Percentiles rank a stretch among this genome's conserved stretches.
phyloP scores from a whole-genome alignment of 2,888 invertebrate species.

The Eretmocerus hayati region DNA sequence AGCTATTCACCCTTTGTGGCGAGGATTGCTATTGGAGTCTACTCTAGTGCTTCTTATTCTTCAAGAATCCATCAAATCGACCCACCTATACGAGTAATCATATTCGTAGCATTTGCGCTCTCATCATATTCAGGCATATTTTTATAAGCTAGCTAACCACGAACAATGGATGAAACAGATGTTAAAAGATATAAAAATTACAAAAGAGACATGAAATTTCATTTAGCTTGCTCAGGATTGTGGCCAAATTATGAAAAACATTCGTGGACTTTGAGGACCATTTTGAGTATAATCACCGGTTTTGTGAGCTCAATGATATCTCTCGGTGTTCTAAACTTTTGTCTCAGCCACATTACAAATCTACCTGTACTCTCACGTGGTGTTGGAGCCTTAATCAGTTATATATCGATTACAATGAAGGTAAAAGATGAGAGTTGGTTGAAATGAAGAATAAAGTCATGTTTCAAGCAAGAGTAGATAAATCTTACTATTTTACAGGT shows the following conservation, averaged over 20 bases:
- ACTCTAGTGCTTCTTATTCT: too few species aligned
- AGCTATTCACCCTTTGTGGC: too few species aligned
- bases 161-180: too few species aligned
- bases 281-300: neutral
- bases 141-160: too few species aligned
- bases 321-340: constrained; percentile 21
- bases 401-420: constrained; percentile 4
- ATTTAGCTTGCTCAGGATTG: constrained; percentile 2
- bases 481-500: constrained; percentile 1
- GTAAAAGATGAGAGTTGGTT: neutral
- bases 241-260: constrained; percentile 7
- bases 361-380: constrained; percentile 23
- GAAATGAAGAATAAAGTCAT: too few species aligned
- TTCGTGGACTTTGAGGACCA: neutral
- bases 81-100: too few species aligned
- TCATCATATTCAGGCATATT: too few species aligned
- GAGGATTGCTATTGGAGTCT: too few species aligned
- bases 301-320: neutral
- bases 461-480: neutral
- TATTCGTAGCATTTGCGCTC: too few species aligned
- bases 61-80: too few species aligned
- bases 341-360: constrained; percentile 17
- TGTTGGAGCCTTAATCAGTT: constrained; percentile 22
- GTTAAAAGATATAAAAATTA: constrained; percentile 7
- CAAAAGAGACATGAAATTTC: neutral